Evolutionary conservation across 2,797 vertebrate species (phyloP).

Genomic region (Eulemur albifrons): DNA sequence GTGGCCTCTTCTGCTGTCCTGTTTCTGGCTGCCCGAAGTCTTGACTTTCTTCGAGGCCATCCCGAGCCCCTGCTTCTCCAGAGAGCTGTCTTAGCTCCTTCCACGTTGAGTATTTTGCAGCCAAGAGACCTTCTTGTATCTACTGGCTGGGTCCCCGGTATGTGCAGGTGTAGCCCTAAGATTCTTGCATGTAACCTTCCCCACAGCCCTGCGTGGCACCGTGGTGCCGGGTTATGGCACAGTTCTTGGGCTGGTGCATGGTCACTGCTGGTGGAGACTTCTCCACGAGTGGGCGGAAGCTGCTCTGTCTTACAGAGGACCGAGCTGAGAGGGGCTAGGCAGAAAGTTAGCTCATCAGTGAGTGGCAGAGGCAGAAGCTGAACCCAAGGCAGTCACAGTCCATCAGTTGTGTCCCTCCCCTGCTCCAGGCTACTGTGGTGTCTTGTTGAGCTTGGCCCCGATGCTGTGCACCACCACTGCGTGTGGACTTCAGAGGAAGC

Average conservation of each 20-base stretch:
- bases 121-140: accelerated
- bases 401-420: accelerated
- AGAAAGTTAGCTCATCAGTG: accelerated
- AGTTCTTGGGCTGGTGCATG: accelerated
- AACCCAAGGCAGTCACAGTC: neutral
- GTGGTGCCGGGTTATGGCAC: accelerated
- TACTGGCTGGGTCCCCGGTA: accelerated
- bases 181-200: accelerated
- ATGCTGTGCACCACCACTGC: accelerated
- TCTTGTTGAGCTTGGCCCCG: accelerated
- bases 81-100: neutral
- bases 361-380: accelerated
- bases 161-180: accelerated
- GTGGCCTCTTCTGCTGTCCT: neutral
- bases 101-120: neutral
- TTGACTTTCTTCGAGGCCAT: neutral
- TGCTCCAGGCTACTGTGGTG: accelerated
- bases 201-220: accelerated
- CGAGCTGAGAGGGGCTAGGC: accelerated
- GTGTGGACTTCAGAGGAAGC: accelerated
- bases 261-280: neutral
- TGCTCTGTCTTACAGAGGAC: neutral
- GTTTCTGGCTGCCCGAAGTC: neutral
- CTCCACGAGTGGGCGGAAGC: accelerated
- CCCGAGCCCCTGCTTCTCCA: neutral